phyloP scores from a whole-genome alignment of 2,797 vertebrate species.

The Esox lucius region DNA sequence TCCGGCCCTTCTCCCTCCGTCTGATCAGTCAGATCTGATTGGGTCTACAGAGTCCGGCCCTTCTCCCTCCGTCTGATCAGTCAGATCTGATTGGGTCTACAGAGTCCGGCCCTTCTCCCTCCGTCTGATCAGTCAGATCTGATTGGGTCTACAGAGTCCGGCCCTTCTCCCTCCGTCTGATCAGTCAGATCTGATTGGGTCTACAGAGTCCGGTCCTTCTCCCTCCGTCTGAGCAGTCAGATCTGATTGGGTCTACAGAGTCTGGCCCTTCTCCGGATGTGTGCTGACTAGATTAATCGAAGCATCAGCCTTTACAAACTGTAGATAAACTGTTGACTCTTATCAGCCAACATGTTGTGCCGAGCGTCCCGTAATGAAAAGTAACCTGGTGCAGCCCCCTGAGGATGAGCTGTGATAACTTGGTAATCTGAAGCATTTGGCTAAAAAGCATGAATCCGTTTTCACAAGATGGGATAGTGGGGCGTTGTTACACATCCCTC shows the following conservation, averaged over 20 bases:
- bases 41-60: slow-evolving; percentile 58
- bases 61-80: slow-evolving; percentile 27
- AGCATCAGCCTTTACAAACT: slow-evolving; percentile 64
- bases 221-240: slow-evolving; percentile 37
- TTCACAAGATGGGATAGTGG: slow-evolving; percentile 43
- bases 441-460: slow-evolving; percentile 9
- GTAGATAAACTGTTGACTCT: slow-evolving; percentile 66
- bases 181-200: slow-evolving; percentile 62
- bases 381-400: slow-evolving; percentile 52
- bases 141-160: slow-evolving; percentile 64
- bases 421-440: slow-evolving; percentile 56
- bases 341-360: slow-evolving; percentile 70
- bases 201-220: slow-evolving; percentile 52
- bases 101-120: slow-evolving; percentile 40
- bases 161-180: slow-evolving; percentile 17
- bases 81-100: slow-evolving; percentile 66
- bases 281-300: slow-evolving; percentile 66
- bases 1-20: slow-evolving; percentile 41
- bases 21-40: slow-evolving; percentile 57
- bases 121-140: slow-evolving; percentile 48
- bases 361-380: slow-evolving; percentile 64
- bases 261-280: slow-evolving; percentile 54
- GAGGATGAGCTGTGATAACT: slow-evolving; percentile 40
- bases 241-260: slow-evolving; percentile 66
- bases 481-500: slow-evolving; percentile 46